These are phyloP conservation scores for Eilema griseolum DNA, from an alignment of 2,888 invertebrate species.

Conservation along the genomic window DNA sequence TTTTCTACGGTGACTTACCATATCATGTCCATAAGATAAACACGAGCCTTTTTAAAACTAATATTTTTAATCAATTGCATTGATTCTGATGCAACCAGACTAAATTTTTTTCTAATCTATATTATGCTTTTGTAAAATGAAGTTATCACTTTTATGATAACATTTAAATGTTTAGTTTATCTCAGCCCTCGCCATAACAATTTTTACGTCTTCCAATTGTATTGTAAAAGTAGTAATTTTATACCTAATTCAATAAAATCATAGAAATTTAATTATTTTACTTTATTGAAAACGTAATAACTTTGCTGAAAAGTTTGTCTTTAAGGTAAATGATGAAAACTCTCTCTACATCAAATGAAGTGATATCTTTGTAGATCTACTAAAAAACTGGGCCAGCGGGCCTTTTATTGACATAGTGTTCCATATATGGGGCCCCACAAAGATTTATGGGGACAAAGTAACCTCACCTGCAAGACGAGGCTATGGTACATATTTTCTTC, in stretches of 20 bases:
- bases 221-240: conserved; percentile 32
- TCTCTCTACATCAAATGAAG: too few species aligned
- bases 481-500: too few species aligned
- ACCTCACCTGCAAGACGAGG: too few species aligned
- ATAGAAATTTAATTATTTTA: conserved; percentile 18
- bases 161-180: background rate
- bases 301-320: background rate
- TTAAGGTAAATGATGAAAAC: background rate
- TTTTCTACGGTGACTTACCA: background rate
- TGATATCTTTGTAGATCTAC: too few species aligned
- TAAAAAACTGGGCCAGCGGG: too few species aligned
- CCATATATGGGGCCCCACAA: too few species aligned
- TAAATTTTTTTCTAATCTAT: too few species aligned
- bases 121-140: background rate
- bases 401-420: background rate
- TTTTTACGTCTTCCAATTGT: conserved; percentile 20
- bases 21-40: background rate
- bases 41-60: background rate
- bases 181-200: background rate
- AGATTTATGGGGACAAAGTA: background rate
- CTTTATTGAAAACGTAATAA: background rate
- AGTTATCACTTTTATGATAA: background rate
- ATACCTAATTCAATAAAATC: conserved; percentile 26
- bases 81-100: background rate
- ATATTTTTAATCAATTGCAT: background rate